Base-by-base conservation (phyloP, 2,113 vertebrate species). In the Oreotrochilus melanogaster region DNA sequence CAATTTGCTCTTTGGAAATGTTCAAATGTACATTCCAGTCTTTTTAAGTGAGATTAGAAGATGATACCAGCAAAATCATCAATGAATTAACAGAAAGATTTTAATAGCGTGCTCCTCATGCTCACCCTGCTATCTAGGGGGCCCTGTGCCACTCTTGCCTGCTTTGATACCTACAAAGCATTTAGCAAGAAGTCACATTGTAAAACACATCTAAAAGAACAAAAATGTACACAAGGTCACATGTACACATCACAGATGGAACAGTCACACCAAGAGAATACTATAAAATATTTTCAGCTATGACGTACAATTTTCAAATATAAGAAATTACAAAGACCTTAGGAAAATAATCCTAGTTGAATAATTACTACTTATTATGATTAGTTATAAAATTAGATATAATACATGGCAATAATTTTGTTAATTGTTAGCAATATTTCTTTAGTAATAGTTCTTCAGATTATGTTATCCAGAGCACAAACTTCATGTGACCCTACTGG, bases 261-360 rank as follows among this genome's bases (percentile, higher is more conserved):
- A 48, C 1, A 86, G 61, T 56, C 64, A 64, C 35, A 48, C 3
- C 17, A 64, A 79, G 72, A 97, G 84, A 95, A 58, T 37, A 91
- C 70, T 24, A 45, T 8, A 93, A 94, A 95, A 96, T 92, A 93
- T 89, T 89, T 96, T 96, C 86, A 67, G 93, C 86, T 95, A 92
- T 6, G 10, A 91, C 60, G 81, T 78, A 93, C 92, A 95, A 88
- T 88, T 97, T 96, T 91, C 92, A 91, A 96, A 89, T 60, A 83
- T 64, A 86, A 92, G 89, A 76, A 88, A 92, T 69, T 79, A 87
- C 78, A 96, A 97, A 86, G 89, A 95, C 97, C 95, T 76, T 86
- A 97, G 93, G 95, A 94, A 97, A 97, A 95, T 88, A 97, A 90
- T 94, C 79, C 92, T 97, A 86, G 75, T 64, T 93, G 91, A 92